Percentiles rank a stretch among this genome's conserved stretches.
Evolutionary conservation across 2,797 vertebrate species (phyloP).

Genomic region (Molothrus aeneus): DNA sequence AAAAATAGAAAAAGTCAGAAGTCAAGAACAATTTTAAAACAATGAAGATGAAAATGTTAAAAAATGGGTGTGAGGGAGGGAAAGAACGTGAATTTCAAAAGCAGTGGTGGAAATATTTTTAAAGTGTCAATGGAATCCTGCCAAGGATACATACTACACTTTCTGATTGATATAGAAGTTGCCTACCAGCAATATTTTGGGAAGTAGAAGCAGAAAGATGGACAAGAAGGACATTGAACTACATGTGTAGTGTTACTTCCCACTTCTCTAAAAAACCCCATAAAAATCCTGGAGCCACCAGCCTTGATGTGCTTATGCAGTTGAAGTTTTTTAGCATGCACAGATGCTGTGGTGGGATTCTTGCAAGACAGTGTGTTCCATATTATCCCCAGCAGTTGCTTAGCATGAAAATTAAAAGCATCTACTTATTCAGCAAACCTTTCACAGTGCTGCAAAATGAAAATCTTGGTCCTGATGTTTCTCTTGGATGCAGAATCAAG

Average conservation of each 20-base stretch:
- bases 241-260: not conserved
- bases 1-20: not conserved
- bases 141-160: not conserved
- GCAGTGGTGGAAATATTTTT: not conserved
- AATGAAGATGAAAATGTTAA: not conserved
- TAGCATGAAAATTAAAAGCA: conserved; percentile 9
- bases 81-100: not conserved
- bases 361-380: not conserved
- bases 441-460: not conserved
- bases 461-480: conserved; percentile 12
- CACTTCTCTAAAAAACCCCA: not conserved
- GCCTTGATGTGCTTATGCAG: not conserved
- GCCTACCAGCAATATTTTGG: not conserved
- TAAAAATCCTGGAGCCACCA: not conserved
- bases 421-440: conserved; percentile 21
- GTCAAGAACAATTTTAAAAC: not conserved
- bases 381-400: not conserved
- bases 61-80: fast-evolving
- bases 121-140: not conserved
- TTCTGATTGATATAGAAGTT: not conserved
- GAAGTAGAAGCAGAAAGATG: not conserved
- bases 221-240: not conserved
- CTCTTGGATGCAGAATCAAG: not conserved
- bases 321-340: conserved; percentile 3
- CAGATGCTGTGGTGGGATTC: conserved; percentile 12